Base-by-base conservation (phyloP, 2,797 vertebrate species). In the Centropyge bicolor region DNA sequence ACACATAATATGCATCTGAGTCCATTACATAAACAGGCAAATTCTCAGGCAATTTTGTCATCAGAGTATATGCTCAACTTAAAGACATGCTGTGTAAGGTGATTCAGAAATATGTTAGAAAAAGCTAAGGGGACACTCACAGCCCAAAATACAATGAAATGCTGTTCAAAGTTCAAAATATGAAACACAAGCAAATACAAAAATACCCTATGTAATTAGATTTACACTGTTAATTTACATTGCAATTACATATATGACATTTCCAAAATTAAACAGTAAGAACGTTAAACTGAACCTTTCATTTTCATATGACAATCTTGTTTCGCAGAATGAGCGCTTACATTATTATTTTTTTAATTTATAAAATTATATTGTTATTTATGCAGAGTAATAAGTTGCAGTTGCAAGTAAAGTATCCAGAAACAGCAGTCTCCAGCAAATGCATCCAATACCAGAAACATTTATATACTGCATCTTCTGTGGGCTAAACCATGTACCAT, bases 141-240 rank as follows among this genome's bases (percentile, higher is more conserved):
- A 80, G 60, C 43, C 31, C 20, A 72, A 81, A 74, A 80, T 35
- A 72, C 10, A 62, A 41, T 63, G 60, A 81, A 75, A 81, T 54
- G 64, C 7, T 51, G 17, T 31, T 31, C 27, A 31, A 70, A 60
- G 27, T 70, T 68, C 14, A 81, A 73, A 66, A 82, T 80, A 73
- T 81, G 68, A 85, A 87, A 84, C 69, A 76, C 71, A 76, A 74
- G 48, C 51, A 81, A 54, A 77, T 84, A 83, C 60, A 87, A 87
- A 89, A 88, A 84, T 87, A 83, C 60, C 63, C 17, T 80, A 43
- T 87, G 72, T 36, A 54, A 56, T 71, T 76, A 60, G 55, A 81
- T 80, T 75, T 41, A 78, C 62, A 82, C 16, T 41, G 54, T 51
- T 68, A 13, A 81, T 76, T 54, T 71, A 84, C 45, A 85, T 17